A percentile compares a stretch with the other conserved stretches of the same genome.
Conservation (phyloP, 1,140 invertebrate species). For the Lordiphosa stackelbergi region DNA sequence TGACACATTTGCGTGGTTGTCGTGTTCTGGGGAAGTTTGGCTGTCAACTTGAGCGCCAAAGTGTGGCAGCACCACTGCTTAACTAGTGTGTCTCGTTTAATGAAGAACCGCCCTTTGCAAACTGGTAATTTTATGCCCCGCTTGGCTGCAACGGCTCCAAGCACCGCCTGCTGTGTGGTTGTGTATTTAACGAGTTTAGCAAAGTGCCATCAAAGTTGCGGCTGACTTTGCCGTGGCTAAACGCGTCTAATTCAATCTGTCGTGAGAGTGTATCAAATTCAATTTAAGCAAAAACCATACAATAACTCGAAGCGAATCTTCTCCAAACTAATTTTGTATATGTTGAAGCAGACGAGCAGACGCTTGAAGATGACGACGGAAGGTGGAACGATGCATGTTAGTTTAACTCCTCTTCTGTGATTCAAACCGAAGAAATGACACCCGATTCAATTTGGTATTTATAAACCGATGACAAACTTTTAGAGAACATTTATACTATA, state of each 20-base stretch:
- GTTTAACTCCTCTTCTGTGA: too few species aligned
- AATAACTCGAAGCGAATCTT: too few species aligned
- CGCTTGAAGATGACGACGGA: too few species aligned
- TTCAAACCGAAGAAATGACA: too few species aligned
- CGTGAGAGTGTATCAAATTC: constrained; percentile 35
- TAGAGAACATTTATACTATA: too few species aligned
- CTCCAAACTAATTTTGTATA: too few species aligned
- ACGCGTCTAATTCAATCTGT: constrained; percentile 56
- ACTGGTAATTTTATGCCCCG: constrained; percentile 68
- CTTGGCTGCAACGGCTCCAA: constrained; percentile 29
- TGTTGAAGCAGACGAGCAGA: too few species aligned
- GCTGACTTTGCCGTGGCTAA: constrained; percentile 43
- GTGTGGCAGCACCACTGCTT: constrained; percentile 12
- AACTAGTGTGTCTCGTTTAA: constrained; percentile 35
- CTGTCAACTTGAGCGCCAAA: constrained; percentile 24
- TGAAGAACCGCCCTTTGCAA: constrained; percentile 44
- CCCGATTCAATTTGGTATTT: too few species aligned
- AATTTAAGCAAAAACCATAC: constrained; percentile 24
- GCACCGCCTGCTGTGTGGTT: constrained; percentile 4
- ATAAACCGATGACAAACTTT: too few species aligned
- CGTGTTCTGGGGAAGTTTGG: constrained; percentile 31
- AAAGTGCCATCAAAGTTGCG: constrained; percentile 54
- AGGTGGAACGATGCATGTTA: too few species aligned
- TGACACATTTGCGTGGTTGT: constrained; percentile 66
- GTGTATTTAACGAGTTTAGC: constrained; percentile 54